Evolutionary conservation across 2,888 invertebrate species (phyloP), one percentile per base, ranked within the genome.

Genomic region (Nudaria mundana): DNA sequence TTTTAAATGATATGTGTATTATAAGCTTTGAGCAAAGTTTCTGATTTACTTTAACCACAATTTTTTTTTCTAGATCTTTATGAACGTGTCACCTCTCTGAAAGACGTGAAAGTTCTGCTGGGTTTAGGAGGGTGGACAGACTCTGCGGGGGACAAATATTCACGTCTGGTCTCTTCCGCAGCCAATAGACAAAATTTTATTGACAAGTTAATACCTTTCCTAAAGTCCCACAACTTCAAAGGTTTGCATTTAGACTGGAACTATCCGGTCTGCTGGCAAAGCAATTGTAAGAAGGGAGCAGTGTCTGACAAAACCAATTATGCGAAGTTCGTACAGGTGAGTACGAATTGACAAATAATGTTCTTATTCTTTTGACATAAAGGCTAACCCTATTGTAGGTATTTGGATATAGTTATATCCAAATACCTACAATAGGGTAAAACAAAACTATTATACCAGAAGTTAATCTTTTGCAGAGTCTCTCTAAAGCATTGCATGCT

Each of bases 111-210:
- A 52, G 93, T 95, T 0, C 75, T 97, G 4, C 80, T 98, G 18
- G 96, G 96, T 1, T 76, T 98, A 37, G 98, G 98, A n/a, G 98
- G 98, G 1, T 98, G 98, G 98, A 97, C 96, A 0, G 97, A 98
- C 76, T 97, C 97, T 0, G 91, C 94, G 0, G 96, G 95, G 0
- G 94, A 95, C 66, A 97, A 97, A 71, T 97, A 97, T 67, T 95
- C 96, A 0, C 91, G 93, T 8, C 76, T 97, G 15, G 95, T 95
- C 0, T 91, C 92, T 26, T 92, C 93, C 43, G 89, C 91, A 3
- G 84, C 91, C 0, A 90, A 92, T 3, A 90, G 96, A 8, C 82
- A 92, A 18, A 92, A 92, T 32, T 97, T 97, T 64, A 92, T 94
- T 2, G 83, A 92, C 1, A 92, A 93, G 38, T 89, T 92, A 0